A percentile compares a stretch with the other conserved stretches of the same genome.
phyloP scores from a whole-genome alignment of 2,113 vertebrate species.

The Hystrix cristata region DNA sequence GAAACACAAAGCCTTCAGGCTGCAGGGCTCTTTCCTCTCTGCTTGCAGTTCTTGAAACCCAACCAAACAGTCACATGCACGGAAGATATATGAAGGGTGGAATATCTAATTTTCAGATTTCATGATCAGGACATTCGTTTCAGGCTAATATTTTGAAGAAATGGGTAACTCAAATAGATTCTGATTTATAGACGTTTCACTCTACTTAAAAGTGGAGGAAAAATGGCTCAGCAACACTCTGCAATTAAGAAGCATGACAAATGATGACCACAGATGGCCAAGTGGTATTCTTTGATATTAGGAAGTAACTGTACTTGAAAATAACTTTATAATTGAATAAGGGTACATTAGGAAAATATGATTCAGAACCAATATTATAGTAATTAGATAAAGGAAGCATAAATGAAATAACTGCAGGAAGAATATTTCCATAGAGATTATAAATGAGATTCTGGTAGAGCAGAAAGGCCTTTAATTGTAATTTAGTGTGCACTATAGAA shows the following conservation, averaged over 20 bases:
- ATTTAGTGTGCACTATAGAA: conserved; percentile 91
- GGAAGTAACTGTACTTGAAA: conserved; percentile 90
- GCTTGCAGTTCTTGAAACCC: not conserved
- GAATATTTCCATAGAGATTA: conserved; percentile 90
- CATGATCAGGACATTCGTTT: conserved; percentile 73
- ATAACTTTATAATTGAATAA: conserved; percentile 92
- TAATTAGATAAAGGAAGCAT: conserved; percentile 91
- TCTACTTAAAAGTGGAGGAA: conserved; percentile 75
- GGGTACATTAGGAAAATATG: conserved; percentile 89
- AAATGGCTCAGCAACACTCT: conserved; percentile 75
- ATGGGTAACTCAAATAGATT: conserved; percentile 74
- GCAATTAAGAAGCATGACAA: conserved; percentile 81
- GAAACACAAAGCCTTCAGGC: not conserved
- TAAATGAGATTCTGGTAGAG: conserved; percentile 90
- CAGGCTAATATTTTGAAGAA: conserved; percentile 70
- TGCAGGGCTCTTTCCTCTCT: not conserved
- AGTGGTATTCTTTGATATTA: conserved; percentile 85
- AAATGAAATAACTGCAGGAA: conserved; percentile 90
- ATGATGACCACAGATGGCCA: conserved; percentile 79
- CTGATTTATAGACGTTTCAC: conserved; percentile 68
- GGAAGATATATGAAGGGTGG: conserved; percentile 58
- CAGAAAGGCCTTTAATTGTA: conserved; percentile 91
- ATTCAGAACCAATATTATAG: conserved; percentile 90
- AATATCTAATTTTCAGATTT: conserved; percentile 68
- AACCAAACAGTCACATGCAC: not conserved